A percentile compares a stretch with the other conserved stretches of the same genome.
Conservation (phyloP, 2,888 invertebrate genomes). For the Drosophila merina region DNA sequence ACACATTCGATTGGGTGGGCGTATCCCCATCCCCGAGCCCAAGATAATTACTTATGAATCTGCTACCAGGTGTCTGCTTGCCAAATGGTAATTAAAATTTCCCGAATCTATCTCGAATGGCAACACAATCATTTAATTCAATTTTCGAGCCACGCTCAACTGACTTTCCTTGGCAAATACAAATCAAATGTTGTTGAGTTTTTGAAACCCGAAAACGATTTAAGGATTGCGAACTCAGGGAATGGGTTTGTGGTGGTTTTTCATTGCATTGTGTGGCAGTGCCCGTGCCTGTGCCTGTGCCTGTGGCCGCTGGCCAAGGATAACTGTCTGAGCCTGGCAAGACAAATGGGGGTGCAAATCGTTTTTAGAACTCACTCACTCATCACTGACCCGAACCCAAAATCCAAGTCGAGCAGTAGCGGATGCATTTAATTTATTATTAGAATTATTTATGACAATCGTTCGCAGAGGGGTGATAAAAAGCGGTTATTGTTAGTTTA, state of each 20-base stretch:
- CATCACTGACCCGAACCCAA: constrained; percentile 49
- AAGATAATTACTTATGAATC: background rate
- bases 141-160: constrained; percentile 58
- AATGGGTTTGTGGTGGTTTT: constrained; percentile 23
- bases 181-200: constrained; percentile 54
- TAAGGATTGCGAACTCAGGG: constrained; percentile 20
- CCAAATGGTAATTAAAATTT: constrained; percentile 66
- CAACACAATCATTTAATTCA: constrained; percentile 67
- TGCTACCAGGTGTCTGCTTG: constrained; percentile 48
- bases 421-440: constrained; percentile 84
- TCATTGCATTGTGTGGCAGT: constrained; percentile 55
- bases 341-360: constrained; percentile 80
- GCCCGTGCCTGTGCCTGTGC: constrained; percentile 63
- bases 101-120: constrained; percentile 38
- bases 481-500: constrained; percentile 77
- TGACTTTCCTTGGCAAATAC: constrained; percentile 50
- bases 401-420: constrained; percentile 71
- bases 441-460: constrained; percentile 83
- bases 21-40: background rate
- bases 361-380: constrained; percentile 54
- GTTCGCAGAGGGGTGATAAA: constrained; percentile 67
- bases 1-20: constrained; percentile 67
- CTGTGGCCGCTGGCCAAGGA: constrained; percentile 72
- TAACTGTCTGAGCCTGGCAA: constrained; percentile 74
- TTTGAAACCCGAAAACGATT: constrained; percentile 21